phyloP scores from a whole-genome alignment of 2,888 invertebrate species.

The Caenorhabditis macrosperma region DNA sequence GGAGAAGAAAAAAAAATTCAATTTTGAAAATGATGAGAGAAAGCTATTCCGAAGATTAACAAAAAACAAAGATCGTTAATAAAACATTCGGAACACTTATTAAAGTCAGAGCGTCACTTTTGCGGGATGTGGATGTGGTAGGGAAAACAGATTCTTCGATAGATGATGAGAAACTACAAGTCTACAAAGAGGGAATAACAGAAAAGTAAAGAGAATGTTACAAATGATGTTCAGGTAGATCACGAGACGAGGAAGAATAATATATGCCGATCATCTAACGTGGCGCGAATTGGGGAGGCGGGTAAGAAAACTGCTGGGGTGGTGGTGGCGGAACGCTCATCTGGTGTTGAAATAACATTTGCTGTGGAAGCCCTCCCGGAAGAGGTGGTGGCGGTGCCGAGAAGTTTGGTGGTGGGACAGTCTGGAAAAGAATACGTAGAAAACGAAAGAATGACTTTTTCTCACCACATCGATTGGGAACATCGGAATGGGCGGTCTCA shows the following conservation, averaged over 20 bases:
- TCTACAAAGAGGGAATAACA: background rate
- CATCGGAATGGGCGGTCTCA: conserved; percentile 2
- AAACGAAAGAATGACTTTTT: background rate
- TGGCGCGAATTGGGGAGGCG: conserved; percentile 34
- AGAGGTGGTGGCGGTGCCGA: conserved; percentile 23
- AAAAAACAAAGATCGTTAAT: background rate
- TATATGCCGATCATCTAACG: conserved; percentile 11
- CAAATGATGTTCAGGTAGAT: background rate
- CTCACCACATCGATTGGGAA: conserved; percentile 48
- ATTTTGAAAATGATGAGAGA: background rate
- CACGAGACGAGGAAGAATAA: background rate
- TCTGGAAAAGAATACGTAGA: conserved; percentile 37
- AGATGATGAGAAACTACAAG: background rate
- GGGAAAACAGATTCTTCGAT: background rate
- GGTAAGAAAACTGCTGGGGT: conserved; percentile 6
- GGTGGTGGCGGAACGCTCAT: conserved; percentile 13
- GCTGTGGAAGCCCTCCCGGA: background rate
- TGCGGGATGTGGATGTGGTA: background rate
- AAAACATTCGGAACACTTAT: conserved; percentile 5
- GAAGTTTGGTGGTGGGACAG: conserved; percentile 49
- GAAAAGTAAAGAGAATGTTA: background rate
- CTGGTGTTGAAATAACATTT: conserved; percentile 23
- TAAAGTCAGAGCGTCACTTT: background rate
- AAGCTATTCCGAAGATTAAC: background rate
- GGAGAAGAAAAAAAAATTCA: background rate